Percentiles rank a stretch among this genome's conserved stretches.
phyloP scores from a whole-genome alignment of 1,140 invertebrate genomes.

The Caenorhabditis inopinata region DNA sequence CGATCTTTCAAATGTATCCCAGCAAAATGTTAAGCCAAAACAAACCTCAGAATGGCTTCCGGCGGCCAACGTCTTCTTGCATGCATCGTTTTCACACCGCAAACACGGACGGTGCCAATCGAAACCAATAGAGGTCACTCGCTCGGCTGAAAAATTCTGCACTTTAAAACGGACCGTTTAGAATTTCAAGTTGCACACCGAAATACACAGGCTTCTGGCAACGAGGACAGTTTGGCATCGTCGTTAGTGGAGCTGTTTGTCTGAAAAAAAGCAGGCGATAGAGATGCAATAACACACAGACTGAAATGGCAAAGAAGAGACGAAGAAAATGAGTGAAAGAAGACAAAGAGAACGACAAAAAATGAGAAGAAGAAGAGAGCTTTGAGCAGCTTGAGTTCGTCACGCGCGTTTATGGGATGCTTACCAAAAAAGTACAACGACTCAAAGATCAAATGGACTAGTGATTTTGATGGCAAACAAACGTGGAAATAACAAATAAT shows the following conservation, averaged over 20 bases:
- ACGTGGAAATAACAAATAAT: too few species aligned
- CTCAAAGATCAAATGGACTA: neutral
- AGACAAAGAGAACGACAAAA: neutral
- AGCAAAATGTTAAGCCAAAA: neutral
- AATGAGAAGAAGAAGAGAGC: neutral
- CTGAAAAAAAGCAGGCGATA: neutral
- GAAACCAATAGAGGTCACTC: conserved; percentile 84
- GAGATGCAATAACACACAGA: neutral
- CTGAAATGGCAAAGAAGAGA: neutral
- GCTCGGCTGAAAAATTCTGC: conserved; percentile 76
- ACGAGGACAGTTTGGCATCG: conserved; percentile 83
- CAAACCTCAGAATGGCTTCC: conserved; percentile 82
- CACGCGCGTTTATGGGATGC: neutral
- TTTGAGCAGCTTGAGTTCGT: neutral
- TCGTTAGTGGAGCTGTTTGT: neutral
- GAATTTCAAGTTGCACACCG: conserved; percentile 70
- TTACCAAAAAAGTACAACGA: neutral
- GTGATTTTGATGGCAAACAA: too few species aligned
- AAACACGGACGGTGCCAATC: conserved; percentile 90
- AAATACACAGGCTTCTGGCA: conserved; percentile 84
- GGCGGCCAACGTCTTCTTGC: conserved; percentile 81
- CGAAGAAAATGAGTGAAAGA: neutral
- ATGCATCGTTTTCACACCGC: conserved; percentile 77
- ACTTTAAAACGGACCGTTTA: neutral
- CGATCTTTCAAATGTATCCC: neutral